phyloP scores from a whole-genome alignment of 1,140 invertebrate species.

The Chrysomallon squamiferum region DNA sequence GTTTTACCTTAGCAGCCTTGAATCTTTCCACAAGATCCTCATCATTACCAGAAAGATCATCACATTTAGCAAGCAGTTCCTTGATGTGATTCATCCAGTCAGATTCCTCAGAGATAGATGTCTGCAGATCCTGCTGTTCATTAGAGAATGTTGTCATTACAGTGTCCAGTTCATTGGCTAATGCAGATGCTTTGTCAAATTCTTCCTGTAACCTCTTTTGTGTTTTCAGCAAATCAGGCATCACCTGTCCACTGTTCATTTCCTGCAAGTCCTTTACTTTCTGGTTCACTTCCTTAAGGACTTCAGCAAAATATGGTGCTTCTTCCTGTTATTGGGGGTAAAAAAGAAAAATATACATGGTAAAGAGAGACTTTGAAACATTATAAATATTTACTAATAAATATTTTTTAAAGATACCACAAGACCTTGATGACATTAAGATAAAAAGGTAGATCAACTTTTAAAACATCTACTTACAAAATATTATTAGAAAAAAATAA shows the following conservation, averaged over 20 bases:
- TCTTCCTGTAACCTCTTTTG: slow-evolving; percentile 77
- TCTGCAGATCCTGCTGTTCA: slow-evolving; percentile 45
- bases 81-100: slow-evolving; percentile 58
- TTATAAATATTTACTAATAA: no score
- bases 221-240: slow-evolving; percentile 74
- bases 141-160: slow-evolving; percentile 70
- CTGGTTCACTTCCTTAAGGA: slow-evolving; percentile 77
- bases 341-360: no score
- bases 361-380: no score
- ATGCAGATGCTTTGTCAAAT: slow-evolving; percentile 75
- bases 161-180: slow-evolving; percentile 76
- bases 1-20: slow-evolving; percentile 53
- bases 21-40: slow-evolving; percentile 81
- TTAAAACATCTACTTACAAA: no score
- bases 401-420: background rate
- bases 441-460: background rate
- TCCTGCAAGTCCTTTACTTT: slow-evolving; percentile 83
- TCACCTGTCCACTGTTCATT: slow-evolving; percentile 76
- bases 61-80: slow-evolving; percentile 87
- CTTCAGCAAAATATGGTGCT: slow-evolving; percentile 76
- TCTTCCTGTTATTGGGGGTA: slow-evolving; percentile 70
- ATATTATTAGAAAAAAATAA: no score
- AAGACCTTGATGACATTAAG: background rate
- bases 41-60: slow-evolving; percentile 88
- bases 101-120: slow-evolving; percentile 48